These are phyloP conservation scores for Coccyzus lansbergi DNA, from an alignment of 2,797 vertebrate genomes.

Conservation along the genomic window DNA sequence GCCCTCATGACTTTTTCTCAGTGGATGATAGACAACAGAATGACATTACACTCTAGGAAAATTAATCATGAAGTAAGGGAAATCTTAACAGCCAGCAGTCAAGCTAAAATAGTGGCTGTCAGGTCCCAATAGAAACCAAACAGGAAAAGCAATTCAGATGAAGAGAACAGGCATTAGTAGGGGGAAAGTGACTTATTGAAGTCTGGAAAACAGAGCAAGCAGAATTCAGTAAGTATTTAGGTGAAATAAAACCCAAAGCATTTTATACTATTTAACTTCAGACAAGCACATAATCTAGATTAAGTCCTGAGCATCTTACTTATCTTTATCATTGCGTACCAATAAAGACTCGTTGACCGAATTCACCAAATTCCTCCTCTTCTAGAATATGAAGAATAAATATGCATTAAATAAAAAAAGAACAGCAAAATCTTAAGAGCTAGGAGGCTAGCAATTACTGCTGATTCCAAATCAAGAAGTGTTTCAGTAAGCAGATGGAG, in stretches of 20 bases:
- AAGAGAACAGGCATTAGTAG: background rate
- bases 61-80: background rate
- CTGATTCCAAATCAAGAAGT: background rate
- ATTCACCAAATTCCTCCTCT: slow-evolving; percentile 87
- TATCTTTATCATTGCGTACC: slow-evolving; percentile 72
- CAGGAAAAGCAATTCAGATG: background rate
- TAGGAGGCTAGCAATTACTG: background rate
- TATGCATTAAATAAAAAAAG: background rate
- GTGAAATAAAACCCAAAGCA: background rate
- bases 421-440: background rate
- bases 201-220: background rate
- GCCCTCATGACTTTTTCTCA: background rate
- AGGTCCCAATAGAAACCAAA: background rate
- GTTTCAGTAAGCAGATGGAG: background rate
- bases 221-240: background rate
- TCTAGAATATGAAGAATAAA: slow-evolving; percentile 75
- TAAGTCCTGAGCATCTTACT: background rate
- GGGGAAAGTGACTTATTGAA: background rate
- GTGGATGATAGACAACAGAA: background rate
- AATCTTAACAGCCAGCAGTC: background rate
- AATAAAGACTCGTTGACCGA: slow-evolving; percentile 75
- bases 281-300: background rate
- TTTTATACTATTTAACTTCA: background rate
- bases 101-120: background rate
- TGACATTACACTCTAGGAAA: background rate